Evolutionary conservation across 2,797 vertebrate species (phyloP), one percentile per base, ranked within the genome.

Genomic region (Xiphophorus birchmanni): DNA sequence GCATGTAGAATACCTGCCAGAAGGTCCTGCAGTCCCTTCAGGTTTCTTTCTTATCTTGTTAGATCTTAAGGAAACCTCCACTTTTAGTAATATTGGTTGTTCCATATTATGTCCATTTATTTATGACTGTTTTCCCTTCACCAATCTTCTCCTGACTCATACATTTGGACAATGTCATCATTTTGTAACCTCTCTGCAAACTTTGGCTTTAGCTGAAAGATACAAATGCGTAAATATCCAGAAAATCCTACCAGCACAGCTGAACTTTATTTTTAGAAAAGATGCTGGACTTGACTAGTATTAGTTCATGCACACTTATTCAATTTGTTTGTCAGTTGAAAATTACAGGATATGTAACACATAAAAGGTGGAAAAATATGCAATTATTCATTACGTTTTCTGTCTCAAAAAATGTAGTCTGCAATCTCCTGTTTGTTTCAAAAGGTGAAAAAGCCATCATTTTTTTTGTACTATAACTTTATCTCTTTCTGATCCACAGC

Each of bases 401-500:
- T 42, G 18, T 42, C 10, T 26, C 63, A 65, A 40, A 40, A 40
- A 11, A 40, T 65, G 0, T 79, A 63, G 52, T 71, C 6, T 83
- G 13, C 37, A 26, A 80, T 73, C 35, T 48, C 11, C 1, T 23
- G 18, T 65, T 54, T 17, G 15, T 52, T 60, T 63, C 11, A 40
- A 7, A 73, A 65, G 78, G 17, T 71, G 54, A 58, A 23, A 56
- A 44, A 45, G 48, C 1, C 56, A 65, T 21, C 0, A 69, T 60
- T 60, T 5, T 5, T 71, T 74, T 44, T 47, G 10, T 35, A 26
- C 32, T 29, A 1, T 65, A 23, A 32, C 26, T 15, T 32, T 32
- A 35, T 18, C 6, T 76, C 9, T 75, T 21, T 47, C 75, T 83
- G 50, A 80, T 88, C 84, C 73, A 32, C 90, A 99, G 97, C 97